Base-by-base conservation (phyloP, 2,888 invertebrate genomes). In the Sesamia inferens region DNA sequence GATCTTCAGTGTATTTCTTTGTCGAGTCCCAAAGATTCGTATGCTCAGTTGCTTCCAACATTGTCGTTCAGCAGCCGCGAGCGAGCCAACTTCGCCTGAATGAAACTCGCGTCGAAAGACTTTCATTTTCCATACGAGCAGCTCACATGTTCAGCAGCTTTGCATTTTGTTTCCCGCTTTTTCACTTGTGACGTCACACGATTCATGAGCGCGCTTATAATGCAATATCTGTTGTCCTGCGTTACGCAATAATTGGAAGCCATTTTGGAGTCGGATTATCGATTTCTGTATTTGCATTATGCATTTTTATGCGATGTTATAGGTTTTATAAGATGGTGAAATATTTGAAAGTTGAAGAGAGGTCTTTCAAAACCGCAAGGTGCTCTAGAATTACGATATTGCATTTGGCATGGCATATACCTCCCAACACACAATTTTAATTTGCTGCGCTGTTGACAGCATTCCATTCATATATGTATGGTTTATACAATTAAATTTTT, bases 51-150 rank as follows among this genome's bases (percentile, higher is more conserved):
- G 82, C 78, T 90, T 90, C 90, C 69, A 78, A 88, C 89, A 84
- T 89, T 86, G 79, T 84, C 78, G 87, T 87, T 72, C 88, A 88
- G 89, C 90, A 91, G 88, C 92, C 92, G 91, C 91, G 90, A 89
- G 90, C 89, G 85, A 86, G 89, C 94, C 92, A 96, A 95, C 95
- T 96, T 93, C 82, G 91, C 90, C 92, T 96, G 93, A 96, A 96
- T 96, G 96, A 94, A 95, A 94, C 94, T 93, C 89, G 90, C 90
- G 90, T 89, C 88, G 88, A 81, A 93, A 92, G 93, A 96, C 96
- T 96, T 96, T 96, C 96, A 91, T 95, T 96, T 96, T 96, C 96
- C 96, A 94, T 96, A 96, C 95, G 94, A 94, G 93, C 90, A 81
- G 90, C 93, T 94, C 93, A 95, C 93, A 95, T 94, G 93, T 91